A percentile compares a stretch with the other conserved stretches of the same genome.
phyloP scores from a whole-genome alignment of 2,888 invertebrate genomes.

The Watsonalla binaria region DNA sequence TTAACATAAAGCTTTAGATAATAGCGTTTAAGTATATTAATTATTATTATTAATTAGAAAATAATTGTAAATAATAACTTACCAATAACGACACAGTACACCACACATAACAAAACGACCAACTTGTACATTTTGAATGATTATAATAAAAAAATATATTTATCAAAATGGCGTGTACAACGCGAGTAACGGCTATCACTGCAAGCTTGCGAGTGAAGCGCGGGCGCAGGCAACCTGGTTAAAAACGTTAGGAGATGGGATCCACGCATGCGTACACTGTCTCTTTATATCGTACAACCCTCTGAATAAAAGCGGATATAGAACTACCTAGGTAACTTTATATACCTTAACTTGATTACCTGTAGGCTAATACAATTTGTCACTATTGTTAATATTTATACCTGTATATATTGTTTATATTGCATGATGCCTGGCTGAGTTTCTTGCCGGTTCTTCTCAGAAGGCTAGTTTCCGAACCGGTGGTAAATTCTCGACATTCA shows the following conservation, averaged over 20 bases:
- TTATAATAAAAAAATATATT: conserved; percentile 16
- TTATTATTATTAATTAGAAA: conserved; percentile 5
- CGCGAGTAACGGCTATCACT: conserved; percentile 45
- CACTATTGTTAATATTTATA: no score
- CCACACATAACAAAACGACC: conserved; percentile 53
- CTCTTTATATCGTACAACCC: conserved; percentile 21
- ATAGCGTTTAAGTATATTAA: conserved; percentile 2
- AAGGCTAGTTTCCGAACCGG: no score
- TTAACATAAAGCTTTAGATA: no score
- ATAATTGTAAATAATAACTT: conserved; percentile 27
- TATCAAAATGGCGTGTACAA: conserved; percentile 21
- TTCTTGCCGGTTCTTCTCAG: no score
- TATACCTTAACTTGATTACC: no score
- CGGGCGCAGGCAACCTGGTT: conserved; percentile 56
- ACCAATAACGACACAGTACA: conserved; percentile 63
- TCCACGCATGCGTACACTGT: conserved; percentile 38
- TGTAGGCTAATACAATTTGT: no score
- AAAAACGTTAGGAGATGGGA: conserved; percentile 47
- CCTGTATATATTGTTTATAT: no score
- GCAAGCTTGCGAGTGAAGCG: conserved; percentile 63
- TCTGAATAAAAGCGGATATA: conserved; percentile 5
- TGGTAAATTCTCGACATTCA: no score
- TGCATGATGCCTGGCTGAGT: no score
- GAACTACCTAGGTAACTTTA: no score
- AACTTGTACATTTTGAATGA: conserved; percentile 57